Percentiles rank a stretch among this genome's conserved stretches.
Evolutionary conservation across 2,797 vertebrate genomes (phyloP).

Genomic region (Anguilla marmorata): DNA sequence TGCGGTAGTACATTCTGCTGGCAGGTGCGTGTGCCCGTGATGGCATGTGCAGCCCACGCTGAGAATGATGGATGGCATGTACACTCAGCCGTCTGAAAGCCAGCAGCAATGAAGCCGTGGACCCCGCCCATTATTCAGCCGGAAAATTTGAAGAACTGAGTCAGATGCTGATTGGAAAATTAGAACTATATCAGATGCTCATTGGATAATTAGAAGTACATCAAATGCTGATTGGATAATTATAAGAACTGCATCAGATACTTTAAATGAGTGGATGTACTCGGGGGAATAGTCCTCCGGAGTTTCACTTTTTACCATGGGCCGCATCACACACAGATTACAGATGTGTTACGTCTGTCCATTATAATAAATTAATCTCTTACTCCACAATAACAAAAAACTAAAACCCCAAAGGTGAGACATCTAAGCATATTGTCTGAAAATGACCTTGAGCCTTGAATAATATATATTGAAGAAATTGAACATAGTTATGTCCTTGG

Average conservation of each 20-base stretch:
- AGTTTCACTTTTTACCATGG: too few relatives aligned
- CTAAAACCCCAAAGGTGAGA: too few relatives aligned
- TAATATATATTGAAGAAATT: background rate
- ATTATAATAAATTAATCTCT: too few relatives aligned
- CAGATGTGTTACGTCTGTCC: too few relatives aligned
- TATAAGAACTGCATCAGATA: background rate
- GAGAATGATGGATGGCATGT: background rate
- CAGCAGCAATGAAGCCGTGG: background rate
- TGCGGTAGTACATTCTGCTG: background rate
- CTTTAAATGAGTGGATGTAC: background rate
- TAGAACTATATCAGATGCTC: background rate
- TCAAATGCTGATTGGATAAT: background rate
- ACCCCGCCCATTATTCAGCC: background rate
- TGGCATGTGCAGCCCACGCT: background rate
- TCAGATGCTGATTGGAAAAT: background rate
- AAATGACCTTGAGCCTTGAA: too few relatives aligned
- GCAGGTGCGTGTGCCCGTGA: background rate
- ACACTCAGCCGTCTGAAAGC: background rate
- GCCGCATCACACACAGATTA: too few relatives aligned
- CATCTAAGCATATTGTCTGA: too few relatives aligned
- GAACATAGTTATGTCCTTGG: background rate
- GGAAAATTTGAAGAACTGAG: background rate
- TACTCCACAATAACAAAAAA: too few relatives aligned
- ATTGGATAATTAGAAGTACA: background rate
- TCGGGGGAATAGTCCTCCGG: background rate